Evolutionary conservation across 2,113 vertebrate species (phyloP), one percentile per base, ranked within the genome.

Genomic region (Spea multiplicata): DNA sequence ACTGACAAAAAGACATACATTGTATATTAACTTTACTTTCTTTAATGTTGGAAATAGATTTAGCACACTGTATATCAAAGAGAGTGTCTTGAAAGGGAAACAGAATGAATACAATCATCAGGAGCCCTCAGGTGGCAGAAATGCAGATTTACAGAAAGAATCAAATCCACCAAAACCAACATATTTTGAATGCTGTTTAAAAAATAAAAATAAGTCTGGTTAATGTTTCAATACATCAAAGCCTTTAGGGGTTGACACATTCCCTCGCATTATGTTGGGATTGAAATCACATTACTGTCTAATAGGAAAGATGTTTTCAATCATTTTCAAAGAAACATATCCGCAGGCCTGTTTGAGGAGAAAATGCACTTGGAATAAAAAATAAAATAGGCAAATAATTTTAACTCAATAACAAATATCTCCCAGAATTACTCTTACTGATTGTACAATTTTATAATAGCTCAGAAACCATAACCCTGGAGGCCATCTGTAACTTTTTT

Each of bases 81-180:
- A 48, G 47, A 47, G 10, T 62, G 46, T 62, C 66, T 76, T 69
- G 14, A 70, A 76, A 76, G 66, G 30, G 30, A 65, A 78, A 78
- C 45, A 53, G 52, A 71, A 45, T 71, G 17, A 49, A 78, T 52
- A 71, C 57, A 71, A 71, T 78, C 57, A 78, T 50, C 44, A 52
- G 61, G 59, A 14, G 76, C 76, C 76, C 76, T 72, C 76, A 72
- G 69, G 76, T 78, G 76, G 76, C 71, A 71, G 69, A 72, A 78
- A 72, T 57, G 61, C 69, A 72, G 69, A 78, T 78, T 8, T 65
- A 78, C 76, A 78, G 53, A 4, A 48, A 49, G 55, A 46, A 48
- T 52, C 59, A 53, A 72, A 30, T 48, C 30, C 30, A n/a, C 13
- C 48, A 46, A 8, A 72, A 30, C 70, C 68, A 78, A 5, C 61